Evolutionary conservation across 2,888 invertebrate genomes (phyloP), one percentile per base, ranked within the genome.

Genomic region (Agapostemon virescens): DNA sequence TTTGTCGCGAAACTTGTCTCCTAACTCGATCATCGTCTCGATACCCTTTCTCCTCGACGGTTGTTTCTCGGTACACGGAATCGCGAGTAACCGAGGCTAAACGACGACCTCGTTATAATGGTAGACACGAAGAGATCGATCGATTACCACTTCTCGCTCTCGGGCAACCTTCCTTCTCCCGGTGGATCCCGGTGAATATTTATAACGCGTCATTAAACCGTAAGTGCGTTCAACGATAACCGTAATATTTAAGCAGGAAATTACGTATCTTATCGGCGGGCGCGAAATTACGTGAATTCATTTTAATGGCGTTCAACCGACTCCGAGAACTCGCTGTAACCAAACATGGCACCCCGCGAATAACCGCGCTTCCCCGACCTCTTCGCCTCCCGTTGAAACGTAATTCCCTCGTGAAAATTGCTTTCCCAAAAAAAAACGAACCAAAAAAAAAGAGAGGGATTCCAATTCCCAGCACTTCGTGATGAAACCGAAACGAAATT

Each of bases 391-490:
- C 30, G 20, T 9, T 55, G 33, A 45, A 72, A 72, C 45, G 79
- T 79, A 73, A 80, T 80, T 79, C 79, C 79, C 64, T 38, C 66
- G 69, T 69, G 79, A 78, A 80, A 80, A 80, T 79, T 80, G 64
- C 80, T 61, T 73, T 40, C 23, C 66, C n/a, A n/a, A 49, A 73
- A 70, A 79, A 76, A 77, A 79, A 33, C 63, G n/a, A 36, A n/a
- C 63, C 4, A 38, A 38, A 64, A 26, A 64, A 66, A 66, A 20
- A 17, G 9, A 26, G 38, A 26, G 17, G 5, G 40, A 66, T 66
- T 79, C 80, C 79, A 78, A 77, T 79, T 72, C 79, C 72, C 30
- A 42, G 71, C 72, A 64, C 71, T 68, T 79, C 79, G 78, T 68
- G 68, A 69, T 66, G 79, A 74, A 79, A 81, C 61, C 70, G 61